Evolutionary conservation across 2,797 vertebrate genomes (phyloP).

Genomic region (Sebastes nivosus): DNA sequence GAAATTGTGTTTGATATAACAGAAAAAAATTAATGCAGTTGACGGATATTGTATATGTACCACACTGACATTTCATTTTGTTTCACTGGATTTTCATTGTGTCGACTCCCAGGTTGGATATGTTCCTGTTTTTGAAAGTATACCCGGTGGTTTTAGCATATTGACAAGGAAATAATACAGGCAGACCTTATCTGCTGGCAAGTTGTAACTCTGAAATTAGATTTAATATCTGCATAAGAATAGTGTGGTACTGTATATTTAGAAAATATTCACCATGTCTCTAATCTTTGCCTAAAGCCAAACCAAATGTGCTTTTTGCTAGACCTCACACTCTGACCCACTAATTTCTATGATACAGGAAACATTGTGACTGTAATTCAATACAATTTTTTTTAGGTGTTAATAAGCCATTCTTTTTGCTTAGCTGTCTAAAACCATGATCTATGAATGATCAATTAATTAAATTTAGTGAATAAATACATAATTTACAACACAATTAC

Average conservation of each 20-base stretch:
- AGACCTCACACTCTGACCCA: not conserved
- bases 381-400: rapidly evolving
- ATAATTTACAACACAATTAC: not conserved
- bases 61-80: conserved; percentile 43
- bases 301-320: not conserved
- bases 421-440: not conserved
- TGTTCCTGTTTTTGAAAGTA: conserved; percentile 4
- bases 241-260: not conserved
- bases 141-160: conserved; percentile 9
- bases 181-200: not conserved
- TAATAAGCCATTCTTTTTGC: not conserved
- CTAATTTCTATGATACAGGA: not conserved
- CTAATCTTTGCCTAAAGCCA: not conserved
- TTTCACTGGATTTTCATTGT: conserved; percentile 48
- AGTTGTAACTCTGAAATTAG: not conserved
- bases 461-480: not conserved
- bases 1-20: conserved; percentile 79
- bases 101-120: not conserved
- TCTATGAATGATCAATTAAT: not conserved
- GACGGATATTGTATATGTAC: conserved; percentile 62
- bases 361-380: not conserved
- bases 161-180: not conserved
- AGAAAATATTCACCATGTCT: not conserved
- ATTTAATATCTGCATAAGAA: not conserved
- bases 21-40: conserved; percentile 58